Conservation (phyloP, 2,888 invertebrate species). For the Notodonta ziczac region DNA sequence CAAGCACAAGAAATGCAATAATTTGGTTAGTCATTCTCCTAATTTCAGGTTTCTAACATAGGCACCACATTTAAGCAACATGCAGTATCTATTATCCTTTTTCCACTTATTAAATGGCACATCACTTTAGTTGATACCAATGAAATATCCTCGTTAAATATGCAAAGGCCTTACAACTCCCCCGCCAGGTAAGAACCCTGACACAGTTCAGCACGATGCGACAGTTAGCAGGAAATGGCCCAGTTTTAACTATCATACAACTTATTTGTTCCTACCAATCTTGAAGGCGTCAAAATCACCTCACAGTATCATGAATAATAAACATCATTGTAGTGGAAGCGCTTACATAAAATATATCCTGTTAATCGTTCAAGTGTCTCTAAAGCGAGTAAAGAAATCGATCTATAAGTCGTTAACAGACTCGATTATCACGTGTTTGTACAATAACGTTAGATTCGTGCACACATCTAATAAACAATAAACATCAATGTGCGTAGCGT, state of each 20-base stretch:
- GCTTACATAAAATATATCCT: slow-evolving; percentile 14
- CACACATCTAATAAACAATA: background rate
- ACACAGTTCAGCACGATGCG: slow-evolving; percentile 26
- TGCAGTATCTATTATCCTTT: background rate
- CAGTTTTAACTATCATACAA: slow-evolving; percentile 15
- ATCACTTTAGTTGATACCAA: slow-evolving; percentile 8
- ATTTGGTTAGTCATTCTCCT: background rate
- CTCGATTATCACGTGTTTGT: slow-evolving; percentile 33
- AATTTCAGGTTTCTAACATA: too few relatives aligned
- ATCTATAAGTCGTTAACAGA: slow-evolving; percentile 20
- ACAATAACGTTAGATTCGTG: slow-evolving; percentile 31
- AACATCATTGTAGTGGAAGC: too few relatives aligned
- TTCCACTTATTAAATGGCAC: background rate
- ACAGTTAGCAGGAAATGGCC: slow-evolving; percentile 28
- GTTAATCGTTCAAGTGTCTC: slow-evolving; percentile 24
- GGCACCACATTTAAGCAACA: too few relatives aligned
- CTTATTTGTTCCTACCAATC: too few relatives aligned
- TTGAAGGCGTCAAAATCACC: too few relatives aligned
- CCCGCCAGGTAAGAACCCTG: slow-evolving; percentile 21
- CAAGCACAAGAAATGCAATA: background rate
- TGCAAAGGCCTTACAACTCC: slow-evolving; percentile 16
- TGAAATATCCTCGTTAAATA: slow-evolving; percentile 21
- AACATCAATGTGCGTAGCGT: too few relatives aligned
- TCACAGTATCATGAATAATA: too few relatives aligned
- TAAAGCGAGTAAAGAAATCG: slow-evolving; percentile 22